These are phyloP conservation scores for Cavia porcellus DNA, from an alignment of 2,113 vertebrate genomes.

Conservation along the genomic window DNA sequence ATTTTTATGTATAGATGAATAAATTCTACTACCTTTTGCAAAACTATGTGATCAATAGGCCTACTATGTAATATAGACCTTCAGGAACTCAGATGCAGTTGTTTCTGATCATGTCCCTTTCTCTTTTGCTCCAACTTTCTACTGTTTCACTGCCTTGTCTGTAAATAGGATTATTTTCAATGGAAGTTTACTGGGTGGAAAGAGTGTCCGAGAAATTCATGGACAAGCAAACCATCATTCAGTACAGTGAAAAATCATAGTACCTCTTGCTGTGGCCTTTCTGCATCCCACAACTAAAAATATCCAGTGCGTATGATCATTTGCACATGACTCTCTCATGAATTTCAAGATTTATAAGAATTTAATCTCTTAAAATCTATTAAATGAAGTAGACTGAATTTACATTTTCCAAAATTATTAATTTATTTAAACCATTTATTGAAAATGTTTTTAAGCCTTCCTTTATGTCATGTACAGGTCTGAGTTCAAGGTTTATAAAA, in stretches of 20 bases:
- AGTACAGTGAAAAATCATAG: neutral
- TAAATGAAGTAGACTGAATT: neutral
- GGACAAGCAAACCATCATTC: neutral
- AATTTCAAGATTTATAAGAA: neutral
- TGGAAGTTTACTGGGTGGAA: neutral
- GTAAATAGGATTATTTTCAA: neutral
- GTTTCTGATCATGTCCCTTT: neutral
- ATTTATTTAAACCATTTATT: neutral
- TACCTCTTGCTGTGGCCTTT: neutral
- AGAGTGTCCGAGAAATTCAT: neutral
- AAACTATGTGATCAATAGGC: neutral
- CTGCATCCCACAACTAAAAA: neutral
- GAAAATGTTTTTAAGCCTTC: neutral
- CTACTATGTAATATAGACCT: no score
- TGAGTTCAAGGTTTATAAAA: neutral
- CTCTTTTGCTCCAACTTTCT: neutral
- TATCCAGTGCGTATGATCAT: neutral
- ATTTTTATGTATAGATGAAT: neutral
- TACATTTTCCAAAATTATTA: neutral
- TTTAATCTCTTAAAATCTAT: neutral
- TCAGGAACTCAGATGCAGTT: no score
- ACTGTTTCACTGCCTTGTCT: neutral
- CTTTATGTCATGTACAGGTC: neutral
- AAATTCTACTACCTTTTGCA: neutral
- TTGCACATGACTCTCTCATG: neutral